phyloP scores from a whole-genome alignment of 2,888 invertebrate species.

The Dusona sp. region DNA sequence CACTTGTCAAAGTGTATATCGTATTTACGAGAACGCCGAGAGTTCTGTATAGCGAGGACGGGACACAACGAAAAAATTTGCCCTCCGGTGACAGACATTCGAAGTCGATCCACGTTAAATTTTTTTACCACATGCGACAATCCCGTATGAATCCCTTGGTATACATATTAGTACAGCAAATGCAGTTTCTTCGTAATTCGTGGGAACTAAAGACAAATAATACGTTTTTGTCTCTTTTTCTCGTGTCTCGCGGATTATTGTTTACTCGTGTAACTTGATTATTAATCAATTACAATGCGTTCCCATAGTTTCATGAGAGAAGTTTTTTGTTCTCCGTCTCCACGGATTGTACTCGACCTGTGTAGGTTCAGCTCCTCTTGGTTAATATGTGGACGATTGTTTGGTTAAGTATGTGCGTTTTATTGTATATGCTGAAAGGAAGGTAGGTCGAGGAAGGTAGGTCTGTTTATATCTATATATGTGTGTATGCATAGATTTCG shows the following conservation, averaged over 20 bases:
- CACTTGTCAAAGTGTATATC: conserved; percentile 15
- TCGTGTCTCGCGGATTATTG: neutral
- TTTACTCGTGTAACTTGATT: conserved; percentile 30
- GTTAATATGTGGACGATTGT: conserved; percentile 14
- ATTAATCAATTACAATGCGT: conserved; percentile 34
- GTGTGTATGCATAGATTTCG: neutral
- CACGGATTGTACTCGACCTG: conserved; percentile 13
- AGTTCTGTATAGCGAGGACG: neutral
- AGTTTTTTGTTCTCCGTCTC: conserved; percentile 30
- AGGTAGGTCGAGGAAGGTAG: conserved; percentile 36
- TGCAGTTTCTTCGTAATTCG: neutral
- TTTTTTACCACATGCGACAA: neutral
- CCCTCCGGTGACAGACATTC: conserved; percentile 42
- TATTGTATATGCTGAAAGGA: conserved; percentile 11
- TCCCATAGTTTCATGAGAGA: neutral
- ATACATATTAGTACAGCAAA: neutral
- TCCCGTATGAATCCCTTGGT: neutral
- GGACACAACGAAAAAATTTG: conserved; percentile 47
- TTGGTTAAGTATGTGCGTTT: neutral
- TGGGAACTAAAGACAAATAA: no score
- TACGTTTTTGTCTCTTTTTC: neutral
- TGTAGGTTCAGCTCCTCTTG: conserved; percentile 9
- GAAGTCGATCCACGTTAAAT: neutral
- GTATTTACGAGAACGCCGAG: conserved; percentile 45
- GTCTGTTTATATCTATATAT: neutral